Conservation (phyloP, 2,888 invertebrate genomes). For the Luffia ferchaultella region DNA sequence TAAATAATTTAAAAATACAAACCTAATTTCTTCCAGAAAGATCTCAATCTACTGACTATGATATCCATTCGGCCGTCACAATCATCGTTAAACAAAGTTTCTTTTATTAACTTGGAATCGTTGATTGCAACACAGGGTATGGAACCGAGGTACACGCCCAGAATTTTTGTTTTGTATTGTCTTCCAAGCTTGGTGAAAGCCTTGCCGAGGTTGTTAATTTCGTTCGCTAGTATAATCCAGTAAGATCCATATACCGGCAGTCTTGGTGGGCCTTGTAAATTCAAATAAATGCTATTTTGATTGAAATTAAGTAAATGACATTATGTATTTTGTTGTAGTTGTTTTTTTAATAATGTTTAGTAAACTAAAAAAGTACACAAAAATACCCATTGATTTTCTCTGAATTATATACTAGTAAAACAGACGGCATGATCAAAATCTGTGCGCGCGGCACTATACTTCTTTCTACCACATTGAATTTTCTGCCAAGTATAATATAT, state of each 20-base stretch:
- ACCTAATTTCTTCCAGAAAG: slow-evolving; percentile 64
- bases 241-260: slow-evolving; percentile 71
- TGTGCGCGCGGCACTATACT: too few species aligned
- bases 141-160: slow-evolving; percentile 66
- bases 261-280: slow-evolving; percentile 63
- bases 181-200: slow-evolving; percentile 54
- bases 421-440: too few species aligned
- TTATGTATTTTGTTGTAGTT: neutral
- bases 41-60: slow-evolving; percentile 51
- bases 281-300: too few species aligned
- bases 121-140: slow-evolving; percentile 57
- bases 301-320: slow-evolving; percentile 4
- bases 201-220: slow-evolving; percentile 56
- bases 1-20: slow-evolving; percentile 16
- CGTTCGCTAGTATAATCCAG: slow-evolving; percentile 59
- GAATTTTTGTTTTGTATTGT: slow-evolving; percentile 66
- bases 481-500: too few species aligned
- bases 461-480: too few species aligned
- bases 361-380: neutral
- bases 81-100: slow-evolving; percentile 64
- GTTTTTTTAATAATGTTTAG: neutral
- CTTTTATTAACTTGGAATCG: slow-evolving; percentile 59
- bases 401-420: too few species aligned
- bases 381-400: too few species aligned
- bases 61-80: slow-evolving; percentile 69